Base-by-base conservation (phyloP, 1,140 invertebrate genomes). In the Pachypeltis micranthus region DNA sequence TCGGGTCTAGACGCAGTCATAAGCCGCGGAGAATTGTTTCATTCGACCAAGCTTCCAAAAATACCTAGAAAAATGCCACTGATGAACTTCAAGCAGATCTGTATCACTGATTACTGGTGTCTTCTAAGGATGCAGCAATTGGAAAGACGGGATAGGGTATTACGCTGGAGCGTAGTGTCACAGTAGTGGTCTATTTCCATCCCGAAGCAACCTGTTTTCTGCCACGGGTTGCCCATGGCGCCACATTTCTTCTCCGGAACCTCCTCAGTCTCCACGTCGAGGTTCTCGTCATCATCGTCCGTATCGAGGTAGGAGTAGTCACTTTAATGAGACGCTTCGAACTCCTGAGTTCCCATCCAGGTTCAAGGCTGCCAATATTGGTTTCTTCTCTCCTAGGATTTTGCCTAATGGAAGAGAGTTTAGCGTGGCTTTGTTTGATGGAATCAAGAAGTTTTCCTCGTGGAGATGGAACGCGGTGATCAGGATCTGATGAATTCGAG, bases 161-260 rank as follows among this genome's bases (percentile, higher is more conserved):
- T 85, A 87, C 85, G 86, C 81, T 88, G 86, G 63, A 90, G 79
- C 69, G 84, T 84, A 67, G 80, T 79, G 76, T 87, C 85, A 75
- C 82, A 86, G 76, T 85, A 86, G 72, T 83, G 82, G 72, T 86
- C 84, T 73, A 86, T 86, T 71, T 88, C 86, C 31, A 65, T 47
- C 31, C 59, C 67, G 47, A n/a, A 65, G 61, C 65, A 68, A 71
- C 65, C 68, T 69, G 58, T 71, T 63, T 44, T 68, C 65, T 44
- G 67, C 71, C 54, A 72, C 63, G 25, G 68, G 61, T 60, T 69
- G 44, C 51, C 25, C 54, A 57, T 56, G 44, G 69, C 67, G 68
- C 74, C 73, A 12, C 74, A 72, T 44, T 72, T 72, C 0, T 72
- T 70, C 10, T 72, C 70, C 2, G 69, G 67, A 12, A 71, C 72